phyloP scores from a whole-genome alignment of 2,797 vertebrate species.

The Hippoglossus hippoglossus region DNA sequence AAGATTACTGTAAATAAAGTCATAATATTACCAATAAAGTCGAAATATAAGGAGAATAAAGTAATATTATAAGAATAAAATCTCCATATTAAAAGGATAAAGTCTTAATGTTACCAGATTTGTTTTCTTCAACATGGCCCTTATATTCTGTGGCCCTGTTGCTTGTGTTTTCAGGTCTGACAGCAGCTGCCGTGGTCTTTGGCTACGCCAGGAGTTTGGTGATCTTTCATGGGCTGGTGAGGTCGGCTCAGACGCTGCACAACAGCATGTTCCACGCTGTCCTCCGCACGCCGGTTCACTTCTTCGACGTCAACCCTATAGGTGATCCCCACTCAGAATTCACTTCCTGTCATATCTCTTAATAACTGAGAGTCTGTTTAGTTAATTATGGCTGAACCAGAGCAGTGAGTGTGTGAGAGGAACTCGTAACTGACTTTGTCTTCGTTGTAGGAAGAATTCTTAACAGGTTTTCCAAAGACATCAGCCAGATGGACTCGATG shows the following conservation, averaged over 20 bases:
- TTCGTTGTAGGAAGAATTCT: slow-evolving; percentile 63
- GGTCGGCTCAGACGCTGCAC: slow-evolving; percentile 87
- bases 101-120: too few species aligned
- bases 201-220: slow-evolving; percentile 85
- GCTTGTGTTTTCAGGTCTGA: slow-evolving; percentile 83
- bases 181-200: slow-evolving; percentile 84
- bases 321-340: slow-evolving; percentile 49
- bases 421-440: background rate
- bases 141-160: background rate
- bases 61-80: too few species aligned
- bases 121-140: too few species aligned
- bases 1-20: background rate
- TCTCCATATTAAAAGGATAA: too few species aligned
- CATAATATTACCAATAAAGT: too few species aligned
- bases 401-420: too few species aligned
- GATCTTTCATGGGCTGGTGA: slow-evolving; percentile 88
- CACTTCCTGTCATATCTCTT: background rate
- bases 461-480: slow-evolving; percentile 92
- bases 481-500: slow-evolving; percentile 89
- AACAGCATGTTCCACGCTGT: slow-evolving; percentile 78
- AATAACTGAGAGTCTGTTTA: too few species aligned
- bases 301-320: slow-evolving; percentile 83
- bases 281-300: slow-evolving; percentile 73
- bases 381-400: too few species aligned
- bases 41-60: too few species aligned